phyloP scores from a whole-genome alignment of 2,113 vertebrate species.

The Eolophus roseicapilla region DNA sequence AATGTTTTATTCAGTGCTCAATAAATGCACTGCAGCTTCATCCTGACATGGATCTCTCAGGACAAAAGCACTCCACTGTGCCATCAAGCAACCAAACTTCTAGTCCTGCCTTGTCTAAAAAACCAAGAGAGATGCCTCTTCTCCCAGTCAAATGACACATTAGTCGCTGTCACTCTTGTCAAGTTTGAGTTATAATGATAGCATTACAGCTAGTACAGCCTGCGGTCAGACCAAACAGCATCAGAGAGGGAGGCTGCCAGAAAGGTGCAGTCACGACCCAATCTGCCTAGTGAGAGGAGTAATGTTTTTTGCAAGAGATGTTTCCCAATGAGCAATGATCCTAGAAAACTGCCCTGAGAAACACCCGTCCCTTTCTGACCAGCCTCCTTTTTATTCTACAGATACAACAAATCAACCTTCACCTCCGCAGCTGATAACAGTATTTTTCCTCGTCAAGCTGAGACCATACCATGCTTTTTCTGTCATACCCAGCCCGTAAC shows the following conservation, averaged over 20 bases:
- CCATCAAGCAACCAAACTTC: neutral
- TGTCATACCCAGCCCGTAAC: neutral
- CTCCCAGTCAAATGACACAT: neutral
- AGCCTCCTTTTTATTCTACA: neutral
- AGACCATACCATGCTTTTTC: neutral
- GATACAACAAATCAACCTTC: neutral
- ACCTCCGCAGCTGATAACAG: neutral
- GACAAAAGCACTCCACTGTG: neutral
- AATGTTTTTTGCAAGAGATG: neutral
- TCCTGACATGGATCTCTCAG: neutral
- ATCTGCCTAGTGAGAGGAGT: neutral
- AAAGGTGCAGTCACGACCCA: neutral
- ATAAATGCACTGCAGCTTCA: neutral
- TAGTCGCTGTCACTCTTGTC: neutral
- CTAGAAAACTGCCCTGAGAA: neutral
- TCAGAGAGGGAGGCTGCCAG: neutral
- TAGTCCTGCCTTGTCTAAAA: neutral
- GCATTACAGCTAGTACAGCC: neutral
- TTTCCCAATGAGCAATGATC: neutral
- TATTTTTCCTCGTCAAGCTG: neutral
- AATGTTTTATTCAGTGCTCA: conserved; percentile 33
- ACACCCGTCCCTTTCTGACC: neutral
- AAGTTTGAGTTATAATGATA: neutral
- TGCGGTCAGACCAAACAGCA: neutral
- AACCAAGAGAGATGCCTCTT: neutral